Evolutionary conservation across 2,888 invertebrate genomes (phyloP).

Genomic region (Nezara viridula): DNA sequence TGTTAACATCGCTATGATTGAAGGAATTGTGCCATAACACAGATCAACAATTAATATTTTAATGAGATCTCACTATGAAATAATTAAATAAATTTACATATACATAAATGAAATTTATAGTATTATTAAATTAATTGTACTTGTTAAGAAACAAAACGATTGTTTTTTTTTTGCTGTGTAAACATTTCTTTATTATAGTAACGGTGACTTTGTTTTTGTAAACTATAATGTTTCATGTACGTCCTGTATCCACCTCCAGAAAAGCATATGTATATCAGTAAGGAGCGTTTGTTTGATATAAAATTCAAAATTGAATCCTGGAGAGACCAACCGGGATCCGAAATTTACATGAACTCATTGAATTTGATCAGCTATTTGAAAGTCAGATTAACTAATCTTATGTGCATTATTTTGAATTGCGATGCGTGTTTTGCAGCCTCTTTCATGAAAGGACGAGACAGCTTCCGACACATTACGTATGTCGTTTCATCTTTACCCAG

Average conservation of each 20-base stretch:
- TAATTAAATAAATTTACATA: too few relatives aligned
- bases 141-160: too few relatives aligned
- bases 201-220: too few relatives aligned
- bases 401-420: conserved; percentile 22
- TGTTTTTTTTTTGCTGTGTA: too few relatives aligned
- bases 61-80: too few relatives aligned
- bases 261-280: background rate
- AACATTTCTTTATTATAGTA: too few relatives aligned
- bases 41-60: too few relatives aligned
- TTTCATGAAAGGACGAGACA: background rate
- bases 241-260: background rate
- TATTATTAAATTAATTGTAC: too few relatives aligned
- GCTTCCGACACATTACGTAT: background rate
- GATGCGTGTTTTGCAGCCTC: background rate
- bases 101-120: too few relatives aligned
- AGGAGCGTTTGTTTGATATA: background rate
- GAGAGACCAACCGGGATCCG: background rate
- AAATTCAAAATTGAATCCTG: background rate
- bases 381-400: background rate
- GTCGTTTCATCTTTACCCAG: conserved; percentile 16
- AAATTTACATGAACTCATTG: conserved; percentile 7
- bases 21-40: too few relatives aligned
- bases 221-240: too few relatives aligned
- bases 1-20: background rate
- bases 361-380: background rate